Evolutionary conservation across 2,797 vertebrate genomes (phyloP).

Genomic region (Rhinophrynus dorsalis): DNA sequence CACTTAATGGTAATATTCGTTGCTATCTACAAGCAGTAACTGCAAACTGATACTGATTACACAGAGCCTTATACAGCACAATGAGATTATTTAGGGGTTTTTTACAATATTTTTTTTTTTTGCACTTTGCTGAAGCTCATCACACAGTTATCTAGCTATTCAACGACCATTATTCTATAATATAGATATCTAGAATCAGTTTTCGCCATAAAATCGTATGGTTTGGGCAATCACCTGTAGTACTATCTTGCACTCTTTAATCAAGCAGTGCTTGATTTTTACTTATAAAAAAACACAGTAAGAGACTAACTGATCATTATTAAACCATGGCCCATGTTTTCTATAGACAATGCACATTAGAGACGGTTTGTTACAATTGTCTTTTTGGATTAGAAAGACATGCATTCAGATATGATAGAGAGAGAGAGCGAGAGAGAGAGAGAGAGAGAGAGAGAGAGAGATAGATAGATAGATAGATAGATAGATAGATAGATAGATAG

Average conservation of each 20-base stretch:
- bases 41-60: not conserved
- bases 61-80: not conserved
- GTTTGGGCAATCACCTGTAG: constrained; percentile 15
- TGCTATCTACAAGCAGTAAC: not conserved
- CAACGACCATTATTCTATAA: not conserved
- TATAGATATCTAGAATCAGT: not conserved
- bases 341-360: too few relatives aligned
- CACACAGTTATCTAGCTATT: constrained; percentile 11
- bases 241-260: constrained; percentile 8
- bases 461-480: too few relatives aligned
- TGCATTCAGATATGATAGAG: too few relatives aligned
- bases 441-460: too few relatives aligned
- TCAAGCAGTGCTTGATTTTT: constrained; percentile 17
- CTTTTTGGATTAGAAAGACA: too few relatives aligned
- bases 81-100: not conserved
- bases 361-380: too few relatives aligned
- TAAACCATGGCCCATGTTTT: too few relatives aligned
- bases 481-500: too few relatives aligned
- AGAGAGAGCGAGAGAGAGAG: too few relatives aligned
- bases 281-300: too few relatives aligned
- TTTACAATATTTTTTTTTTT: not conserved
- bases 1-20: not conserved
- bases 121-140: constrained; percentile 1
- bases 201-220: not conserved
- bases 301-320: too few relatives aligned